These are phyloP conservation scores for Phortica variegata DNA, from an alignment of 1,140 invertebrate species.

Conservation along the genomic window DNA sequence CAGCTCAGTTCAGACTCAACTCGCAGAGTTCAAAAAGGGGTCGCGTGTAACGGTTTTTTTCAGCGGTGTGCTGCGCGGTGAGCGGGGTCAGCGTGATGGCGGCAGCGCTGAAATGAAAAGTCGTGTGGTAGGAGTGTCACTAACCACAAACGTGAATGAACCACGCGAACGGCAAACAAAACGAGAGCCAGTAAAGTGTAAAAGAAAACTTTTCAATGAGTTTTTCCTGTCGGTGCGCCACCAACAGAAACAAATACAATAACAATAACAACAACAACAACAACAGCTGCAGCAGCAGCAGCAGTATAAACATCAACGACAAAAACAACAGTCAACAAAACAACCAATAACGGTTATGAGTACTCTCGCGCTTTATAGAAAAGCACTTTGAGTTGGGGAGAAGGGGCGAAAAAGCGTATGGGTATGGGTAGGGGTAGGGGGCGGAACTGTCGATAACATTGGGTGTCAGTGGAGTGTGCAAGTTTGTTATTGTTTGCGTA, in stretches of 20 bases:
- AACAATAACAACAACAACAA: no score
- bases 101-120: neutral
- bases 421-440: no score
- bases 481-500: slow-evolving; percentile 51
- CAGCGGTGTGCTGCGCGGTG: slow-evolving; percentile 11
- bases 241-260: slow-evolving; percentile 15
- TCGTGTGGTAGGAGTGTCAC: neutral
- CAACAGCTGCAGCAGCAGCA: slow-evolving; percentile 19
- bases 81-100: no score
- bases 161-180: slow-evolving; percentile 9
- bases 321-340: no score
- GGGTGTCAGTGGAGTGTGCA: slow-evolving; percentile 6
- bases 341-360: slow-evolving; percentile 35
- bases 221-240: slow-evolving; percentile 44
- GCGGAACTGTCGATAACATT: no score
- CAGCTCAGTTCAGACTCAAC: no score
- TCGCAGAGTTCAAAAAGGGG: neutral
- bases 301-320: slow-evolving; percentile 11
- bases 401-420: no score
- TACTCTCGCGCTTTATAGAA: no score
- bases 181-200: slow-evolving; percentile 47
- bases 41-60: no score
- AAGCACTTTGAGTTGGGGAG: no score
- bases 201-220: slow-evolving; percentile 55
- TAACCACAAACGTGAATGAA: no score